Evolutionary conservation across 2,888 invertebrate species (phyloP).

Genomic region (Drosophila testacea): DNA sequence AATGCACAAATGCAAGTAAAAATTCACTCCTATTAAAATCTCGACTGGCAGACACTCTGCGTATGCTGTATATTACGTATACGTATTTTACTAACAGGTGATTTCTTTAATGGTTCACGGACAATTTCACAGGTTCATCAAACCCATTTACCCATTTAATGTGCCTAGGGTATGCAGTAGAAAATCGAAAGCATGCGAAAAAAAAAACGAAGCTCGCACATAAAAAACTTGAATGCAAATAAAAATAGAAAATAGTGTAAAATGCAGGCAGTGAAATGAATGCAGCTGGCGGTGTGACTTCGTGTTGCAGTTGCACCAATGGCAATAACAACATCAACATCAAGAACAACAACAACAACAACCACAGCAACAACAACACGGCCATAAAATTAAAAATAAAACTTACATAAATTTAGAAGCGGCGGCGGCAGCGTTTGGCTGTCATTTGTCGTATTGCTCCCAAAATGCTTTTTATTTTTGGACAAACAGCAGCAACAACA

Average conservation of each 20-base stretch:
- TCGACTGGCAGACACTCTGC: slow-evolving; percentile 7
- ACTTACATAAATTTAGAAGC: slow-evolving; percentile 79
- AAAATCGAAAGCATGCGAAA: slow-evolving; percentile 35
- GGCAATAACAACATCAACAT: slow-evolving; percentile 16
- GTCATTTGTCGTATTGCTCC: slow-evolving; percentile 72
- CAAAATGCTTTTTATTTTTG: slow-evolving; percentile 77
- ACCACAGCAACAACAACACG: slow-evolving; percentile 55
- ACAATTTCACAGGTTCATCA: neutral
- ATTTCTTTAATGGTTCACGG: neutral
- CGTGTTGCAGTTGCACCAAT: slow-evolving; percentile 44
- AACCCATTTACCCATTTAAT: neutral
- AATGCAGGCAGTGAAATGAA: slow-evolving; percentile 51
- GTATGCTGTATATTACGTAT: neutral
- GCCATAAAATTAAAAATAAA: slow-evolving; percentile 76
- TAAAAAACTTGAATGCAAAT: slow-evolving; percentile 55
- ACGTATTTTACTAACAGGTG: neutral
- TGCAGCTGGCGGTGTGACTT: slow-evolving; percentile 57
- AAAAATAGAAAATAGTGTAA: slow-evolving; percentile 59
- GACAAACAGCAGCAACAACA: slow-evolving; percentile 48
- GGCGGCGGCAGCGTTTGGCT: slow-evolving; percentile 34
- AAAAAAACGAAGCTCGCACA: slow-evolving; percentile 26
- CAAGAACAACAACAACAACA: slow-evolving; percentile 48
- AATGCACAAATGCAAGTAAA: slow-evolving; percentile 21
- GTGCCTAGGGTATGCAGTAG: slow-evolving; percentile 1
- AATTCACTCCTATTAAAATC: neutral